Conservation (phyloP, 2,113 vertebrate genomes). For the Chaetodon auriga region DNA sequence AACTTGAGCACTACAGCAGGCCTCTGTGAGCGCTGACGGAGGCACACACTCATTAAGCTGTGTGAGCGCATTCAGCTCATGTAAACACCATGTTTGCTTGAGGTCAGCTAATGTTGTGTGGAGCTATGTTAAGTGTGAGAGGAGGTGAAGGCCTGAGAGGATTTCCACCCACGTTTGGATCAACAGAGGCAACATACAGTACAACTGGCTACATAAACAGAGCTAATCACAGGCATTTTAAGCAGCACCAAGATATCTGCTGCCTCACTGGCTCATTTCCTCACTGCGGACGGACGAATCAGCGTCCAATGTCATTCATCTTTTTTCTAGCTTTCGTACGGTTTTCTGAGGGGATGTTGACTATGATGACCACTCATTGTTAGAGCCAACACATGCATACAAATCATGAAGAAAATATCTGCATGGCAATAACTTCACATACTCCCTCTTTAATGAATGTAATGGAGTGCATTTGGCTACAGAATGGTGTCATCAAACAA, state of each 20-base stretch:
- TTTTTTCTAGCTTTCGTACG: background rate
- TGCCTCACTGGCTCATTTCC: constrained; percentile 2
- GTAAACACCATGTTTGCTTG: constrained; percentile 59
- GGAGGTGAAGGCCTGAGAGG: constrained; percentile 27
- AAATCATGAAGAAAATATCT: background rate
- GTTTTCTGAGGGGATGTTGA: too few species aligned
- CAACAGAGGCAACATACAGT: constrained; percentile 20
- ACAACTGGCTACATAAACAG: constrained; percentile 55
- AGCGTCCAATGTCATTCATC: background rate
- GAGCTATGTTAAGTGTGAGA: constrained; percentile 39
- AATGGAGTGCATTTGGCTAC: background rate
- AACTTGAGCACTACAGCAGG: constrained; percentile 7
- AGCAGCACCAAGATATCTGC: constrained; percentile 23
- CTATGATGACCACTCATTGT: too few species aligned
- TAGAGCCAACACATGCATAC: too few species aligned
- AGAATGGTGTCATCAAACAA: background rate
- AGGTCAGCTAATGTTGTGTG: constrained; percentile 31
- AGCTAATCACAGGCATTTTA: constrained; percentile 31
- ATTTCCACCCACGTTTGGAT: constrained; percentile 33
- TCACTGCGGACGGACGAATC: background rate
- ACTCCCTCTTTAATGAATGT: background rate
- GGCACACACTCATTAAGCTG: constrained; percentile 17
- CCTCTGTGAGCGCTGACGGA: constrained; percentile 47
- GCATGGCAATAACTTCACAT: too few species aligned
- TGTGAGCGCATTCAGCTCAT: constrained; percentile 31